phyloP scores from a whole-genome alignment of 2,888 invertebrate species.

The Unio delphinus region DNA sequence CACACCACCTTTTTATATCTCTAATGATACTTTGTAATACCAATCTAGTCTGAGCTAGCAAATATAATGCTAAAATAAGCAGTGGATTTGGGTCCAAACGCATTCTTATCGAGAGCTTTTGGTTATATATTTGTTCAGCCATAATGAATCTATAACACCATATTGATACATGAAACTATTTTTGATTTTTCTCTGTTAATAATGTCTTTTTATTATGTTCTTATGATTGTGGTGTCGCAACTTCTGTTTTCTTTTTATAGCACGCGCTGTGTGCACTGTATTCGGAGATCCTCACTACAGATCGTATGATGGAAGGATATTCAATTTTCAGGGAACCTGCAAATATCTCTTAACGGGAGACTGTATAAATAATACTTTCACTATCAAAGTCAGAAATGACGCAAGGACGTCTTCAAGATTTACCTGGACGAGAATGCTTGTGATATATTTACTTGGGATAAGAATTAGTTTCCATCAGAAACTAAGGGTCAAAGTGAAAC shows the following conservation, averaged over 20 bases:
- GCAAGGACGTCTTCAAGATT: constrained; percentile 85
- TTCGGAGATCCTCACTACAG: constrained; percentile 96
- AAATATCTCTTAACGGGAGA: constrained; percentile 88
- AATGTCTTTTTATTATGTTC: background rate
- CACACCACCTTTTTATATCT: too few species aligned
- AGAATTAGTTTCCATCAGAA: constrained; percentile 81
- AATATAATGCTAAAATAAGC: too few species aligned
- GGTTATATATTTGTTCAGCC: background rate
- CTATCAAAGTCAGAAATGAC: constrained; percentile 91
- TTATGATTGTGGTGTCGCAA: background rate
- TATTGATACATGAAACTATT: background rate
- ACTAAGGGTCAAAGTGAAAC: constrained; percentile 87
- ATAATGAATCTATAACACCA: background rate
- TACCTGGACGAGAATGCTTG: constrained; percentile 91
- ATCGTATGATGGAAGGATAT: constrained; percentile 94
- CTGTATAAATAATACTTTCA: constrained; percentile 81
- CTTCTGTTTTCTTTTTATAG: constrained; percentile 70
- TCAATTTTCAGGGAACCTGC: constrained; percentile 90
- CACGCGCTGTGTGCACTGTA: constrained; percentile 91
- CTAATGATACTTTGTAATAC: too few species aligned
- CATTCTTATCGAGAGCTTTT: background rate
- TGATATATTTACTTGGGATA: constrained; percentile 74
- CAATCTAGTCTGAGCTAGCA: too few species aligned
- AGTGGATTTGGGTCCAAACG: background rate
- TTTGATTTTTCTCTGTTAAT: background rate